Evolutionary conservation across 2,797 vertebrate genomes (phyloP).

Genomic region (Macropodus opercularis): DNA sequence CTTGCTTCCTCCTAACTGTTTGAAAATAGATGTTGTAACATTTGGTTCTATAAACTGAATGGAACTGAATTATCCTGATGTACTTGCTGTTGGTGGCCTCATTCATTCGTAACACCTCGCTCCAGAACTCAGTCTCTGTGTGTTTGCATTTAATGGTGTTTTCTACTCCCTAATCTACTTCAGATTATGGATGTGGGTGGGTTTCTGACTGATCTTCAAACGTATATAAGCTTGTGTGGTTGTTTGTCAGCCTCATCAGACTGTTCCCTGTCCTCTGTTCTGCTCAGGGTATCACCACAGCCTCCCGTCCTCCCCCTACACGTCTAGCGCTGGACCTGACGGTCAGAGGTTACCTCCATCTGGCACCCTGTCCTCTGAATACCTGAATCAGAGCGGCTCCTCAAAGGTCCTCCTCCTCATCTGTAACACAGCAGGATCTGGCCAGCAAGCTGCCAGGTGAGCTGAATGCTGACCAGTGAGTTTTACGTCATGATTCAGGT

Average conservation of each 20-base stretch:
- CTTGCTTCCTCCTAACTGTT: not conserved
- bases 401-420: conserved; percentile 86
- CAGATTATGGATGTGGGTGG: no score
- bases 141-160: no score
- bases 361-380: conserved; percentile 83
- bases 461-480: not conserved
- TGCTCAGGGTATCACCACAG: conserved; percentile 85
- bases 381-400: conserved; percentile 77
- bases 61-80: no score
- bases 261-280: conserved; percentile 2
- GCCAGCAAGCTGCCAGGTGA: conserved; percentile 86
- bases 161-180: no score
- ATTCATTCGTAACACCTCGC: no score
- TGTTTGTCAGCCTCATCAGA: not conserved
- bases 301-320: conserved; percentile 84
- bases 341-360: conserved; percentile 72
- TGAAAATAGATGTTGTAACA: no score
- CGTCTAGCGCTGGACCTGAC: conserved; percentile 60
- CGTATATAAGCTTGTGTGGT: no score
- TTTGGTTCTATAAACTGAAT: no score
- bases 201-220: no score
- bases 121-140: no score
- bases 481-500: not conserved
- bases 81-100: no score
- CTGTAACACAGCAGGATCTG: conserved; percentile 86